Conservation (phyloP, 1,140 invertebrate species). For the Sipha flava region DNA sequence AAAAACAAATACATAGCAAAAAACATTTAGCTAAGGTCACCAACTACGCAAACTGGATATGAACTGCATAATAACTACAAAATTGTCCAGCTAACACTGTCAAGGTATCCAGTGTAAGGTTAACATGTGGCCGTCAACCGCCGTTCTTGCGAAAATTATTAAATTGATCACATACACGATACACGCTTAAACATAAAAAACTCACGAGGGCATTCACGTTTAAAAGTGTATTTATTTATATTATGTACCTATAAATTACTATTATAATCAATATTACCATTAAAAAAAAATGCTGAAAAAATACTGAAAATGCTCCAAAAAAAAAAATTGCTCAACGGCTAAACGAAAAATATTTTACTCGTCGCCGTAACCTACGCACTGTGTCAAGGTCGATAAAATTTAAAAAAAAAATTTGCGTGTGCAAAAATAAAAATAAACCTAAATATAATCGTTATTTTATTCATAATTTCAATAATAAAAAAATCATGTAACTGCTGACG, state of each 20-base stretch:
- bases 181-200: too few relatives aligned
- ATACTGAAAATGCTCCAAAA: too few relatives aligned
- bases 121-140: slow-evolving; percentile 12
- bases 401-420: neutral
- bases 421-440: neutral
- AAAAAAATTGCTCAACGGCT: neutral
- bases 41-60: slow-evolving; percentile 39
- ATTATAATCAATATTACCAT: too few relatives aligned
- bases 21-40: slow-evolving; percentile 33
- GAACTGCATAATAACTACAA: slow-evolving; percentile 7
- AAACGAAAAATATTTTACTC: too few relatives aligned
- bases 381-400: neutral
- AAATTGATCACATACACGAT: too few relatives aligned
- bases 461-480: too few relatives aligned
- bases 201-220: too few relatives aligned
- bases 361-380: neutral
- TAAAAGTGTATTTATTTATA: too few relatives aligned
- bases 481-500: too few relatives aligned
- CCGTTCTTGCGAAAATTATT: neutral
- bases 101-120: slow-evolving; percentile 18
- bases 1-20: neutral
- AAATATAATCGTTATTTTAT: neutral
- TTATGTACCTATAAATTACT: too few relatives aligned
- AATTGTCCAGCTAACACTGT: slow-evolving; percentile 40
- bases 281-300: too few relatives aligned